phyloP scores from a whole-genome alignment of 1,140 invertebrate species.

The Chionoecetes opilio region DNA sequence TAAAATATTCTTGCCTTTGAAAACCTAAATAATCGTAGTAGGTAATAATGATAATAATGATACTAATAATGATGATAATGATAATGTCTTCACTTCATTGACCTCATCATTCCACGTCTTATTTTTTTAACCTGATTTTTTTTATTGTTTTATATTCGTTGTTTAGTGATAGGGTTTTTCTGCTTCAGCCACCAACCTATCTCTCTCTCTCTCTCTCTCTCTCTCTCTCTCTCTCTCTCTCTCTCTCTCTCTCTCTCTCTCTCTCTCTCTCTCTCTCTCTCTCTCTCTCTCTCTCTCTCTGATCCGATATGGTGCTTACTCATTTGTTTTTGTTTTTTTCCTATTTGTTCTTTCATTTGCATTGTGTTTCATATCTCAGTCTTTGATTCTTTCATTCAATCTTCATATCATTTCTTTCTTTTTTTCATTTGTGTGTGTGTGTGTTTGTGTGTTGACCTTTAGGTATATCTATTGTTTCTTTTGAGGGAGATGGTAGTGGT shows the following conservation, averaged over 20 bases:
- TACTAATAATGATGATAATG: too few relatives aligned
- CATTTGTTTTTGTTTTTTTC: background rate
- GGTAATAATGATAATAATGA: too few relatives aligned
- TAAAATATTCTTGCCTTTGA: background rate
- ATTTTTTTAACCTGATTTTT: background rate
- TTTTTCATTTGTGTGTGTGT: background rate
- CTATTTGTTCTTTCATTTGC: background rate
- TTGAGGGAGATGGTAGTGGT: background rate
- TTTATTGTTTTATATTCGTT: background rate
- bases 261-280: background rate
- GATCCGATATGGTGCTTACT: background rate
- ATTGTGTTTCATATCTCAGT: too few relatives aligned
- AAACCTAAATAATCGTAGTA: too few relatives aligned
- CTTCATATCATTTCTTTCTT: background rate
- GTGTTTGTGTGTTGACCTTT: background rate
- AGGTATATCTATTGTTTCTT: background rate
- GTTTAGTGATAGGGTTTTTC: background rate
- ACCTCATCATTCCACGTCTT: background rate
- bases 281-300: background rate
- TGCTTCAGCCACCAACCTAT: too few relatives aligned
- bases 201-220: background rate
- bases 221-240: constrained; percentile 2
- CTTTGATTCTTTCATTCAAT: background rate
- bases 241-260: background rate
- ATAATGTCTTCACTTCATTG: background rate